Evolutionary conservation across 2,888 invertebrate genomes (phyloP).

Genomic region (Lithophane ornitopus): DNA sequence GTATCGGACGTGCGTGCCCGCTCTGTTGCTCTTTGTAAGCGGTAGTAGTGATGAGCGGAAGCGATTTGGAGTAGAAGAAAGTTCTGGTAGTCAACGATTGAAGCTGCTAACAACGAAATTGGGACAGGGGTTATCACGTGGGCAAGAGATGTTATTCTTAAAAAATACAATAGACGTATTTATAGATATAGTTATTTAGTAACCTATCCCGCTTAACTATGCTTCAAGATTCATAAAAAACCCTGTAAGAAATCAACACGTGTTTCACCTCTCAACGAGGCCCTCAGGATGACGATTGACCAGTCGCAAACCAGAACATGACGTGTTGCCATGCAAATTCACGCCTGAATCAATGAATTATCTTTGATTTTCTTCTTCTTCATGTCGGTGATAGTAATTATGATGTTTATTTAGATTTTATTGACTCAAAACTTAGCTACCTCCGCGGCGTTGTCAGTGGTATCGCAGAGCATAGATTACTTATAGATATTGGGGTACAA

Average conservation of each 20-base stretch:
- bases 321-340: too few relatives aligned
- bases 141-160: too few relatives aligned
- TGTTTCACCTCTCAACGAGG: too few relatives aligned
- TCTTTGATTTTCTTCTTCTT: too few relatives aligned
- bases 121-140: neutral
- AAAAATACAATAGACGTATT: too few relatives aligned
- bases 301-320: too few relatives aligned
- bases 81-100: neutral
- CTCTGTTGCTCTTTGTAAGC: constrained; percentile 74
- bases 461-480: neutral
- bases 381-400: neutral
- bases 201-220: too few relatives aligned
- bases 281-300: too few relatives aligned
- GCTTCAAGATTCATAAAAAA: too few relatives aligned
- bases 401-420: neutral
- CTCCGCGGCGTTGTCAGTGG: neutral
- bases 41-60: constrained; percentile 52
- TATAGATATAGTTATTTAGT: too few relatives aligned
- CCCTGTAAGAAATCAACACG: too few relatives aligned
- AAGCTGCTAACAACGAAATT: neutral
- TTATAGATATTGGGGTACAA: neutral
- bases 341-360: too few relatives aligned
- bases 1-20: constrained; percentile 79
- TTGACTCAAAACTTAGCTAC: neutral
- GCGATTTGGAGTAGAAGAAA: constrained; percentile 55